Conservation (phyloP, 2,113 vertebrate species). For the Rhabdomys dilectus region DNA sequence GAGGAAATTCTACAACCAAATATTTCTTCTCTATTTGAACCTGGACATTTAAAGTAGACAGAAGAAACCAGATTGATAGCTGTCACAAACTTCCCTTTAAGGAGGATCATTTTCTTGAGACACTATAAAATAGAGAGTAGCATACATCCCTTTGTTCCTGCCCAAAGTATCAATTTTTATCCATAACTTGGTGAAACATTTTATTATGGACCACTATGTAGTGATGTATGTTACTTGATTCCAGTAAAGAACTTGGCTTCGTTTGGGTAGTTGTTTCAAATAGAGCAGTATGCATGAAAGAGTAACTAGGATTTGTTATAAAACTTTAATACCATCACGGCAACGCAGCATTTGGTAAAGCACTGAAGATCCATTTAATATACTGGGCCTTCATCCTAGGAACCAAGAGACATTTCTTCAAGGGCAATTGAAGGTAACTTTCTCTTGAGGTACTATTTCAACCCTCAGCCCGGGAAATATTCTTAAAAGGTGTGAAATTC, state of each 20-base stretch:
- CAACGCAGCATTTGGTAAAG: slow-evolving; percentile 13
- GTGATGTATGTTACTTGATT: not conserved
- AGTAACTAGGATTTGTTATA: not conserved
- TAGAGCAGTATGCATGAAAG: not conserved
- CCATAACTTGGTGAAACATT: not conserved
- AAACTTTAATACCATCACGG: slow-evolving; percentile 32
- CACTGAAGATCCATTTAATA: not conserved
- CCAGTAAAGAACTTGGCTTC: not conserved
- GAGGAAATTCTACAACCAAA: slow-evolving; percentile 11
- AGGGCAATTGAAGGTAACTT: slow-evolving; percentile 57
- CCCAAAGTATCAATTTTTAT: not conserved
- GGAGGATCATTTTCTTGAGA: not conserved
- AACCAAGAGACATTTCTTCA: slow-evolving; percentile 41
- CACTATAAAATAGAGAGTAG: not conserved
- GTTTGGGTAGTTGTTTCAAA: slow-evolving; percentile 49
- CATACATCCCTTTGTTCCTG: not conserved
- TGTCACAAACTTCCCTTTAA: slow-evolving; percentile 15
- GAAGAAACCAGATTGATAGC: not conserved
- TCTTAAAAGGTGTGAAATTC: slow-evolving; percentile 47
- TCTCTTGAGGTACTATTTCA: slow-evolving; percentile 48
- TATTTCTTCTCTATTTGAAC: slow-evolving; percentile 34
- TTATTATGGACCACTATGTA: not conserved
- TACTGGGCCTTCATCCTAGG: not conserved
- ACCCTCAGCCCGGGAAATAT: slow-evolving; percentile 26
- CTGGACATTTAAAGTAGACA: slow-evolving; percentile 34